A percentile compares a stretch with the other conserved stretches of the same genome.
phyloP scores from a whole-genome alignment of 2,888 invertebrate species.

The Stenurella melanura region DNA sequence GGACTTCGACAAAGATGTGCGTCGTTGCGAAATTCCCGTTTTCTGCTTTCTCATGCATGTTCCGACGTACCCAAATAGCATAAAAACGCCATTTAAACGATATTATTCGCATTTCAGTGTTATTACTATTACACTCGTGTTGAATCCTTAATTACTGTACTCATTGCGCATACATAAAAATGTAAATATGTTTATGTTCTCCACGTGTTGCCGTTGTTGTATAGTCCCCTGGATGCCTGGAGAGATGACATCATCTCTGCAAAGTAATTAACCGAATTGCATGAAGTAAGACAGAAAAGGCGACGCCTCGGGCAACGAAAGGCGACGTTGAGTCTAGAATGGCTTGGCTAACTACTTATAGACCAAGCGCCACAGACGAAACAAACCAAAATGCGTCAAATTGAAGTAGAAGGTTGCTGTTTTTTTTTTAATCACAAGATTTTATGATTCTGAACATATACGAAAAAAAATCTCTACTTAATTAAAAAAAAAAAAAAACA shows the following conservation, averaged over 20 bases:
- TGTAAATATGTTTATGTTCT: neutral
- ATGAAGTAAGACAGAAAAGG: constrained; percentile 38
- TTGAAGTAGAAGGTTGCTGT: too few relatives aligned
- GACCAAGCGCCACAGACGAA: too few relatives aligned
- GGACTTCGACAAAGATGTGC: neutral
- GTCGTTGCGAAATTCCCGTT: neutral
- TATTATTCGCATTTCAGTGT: neutral
- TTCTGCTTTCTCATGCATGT: neutral
- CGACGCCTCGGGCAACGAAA: constrained; percentile 40
- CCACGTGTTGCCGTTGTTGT: neutral
- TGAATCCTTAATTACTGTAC: neutral
- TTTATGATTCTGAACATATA: too few relatives aligned
- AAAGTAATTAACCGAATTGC: constrained; percentile 20
- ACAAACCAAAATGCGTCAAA: too few relatives aligned
- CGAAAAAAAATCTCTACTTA: too few relatives aligned
- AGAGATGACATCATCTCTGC: neutral
- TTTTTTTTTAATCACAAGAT: too few relatives aligned
- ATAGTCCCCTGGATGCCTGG: neutral
- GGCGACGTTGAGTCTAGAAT: constrained; percentile 46
- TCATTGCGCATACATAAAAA: neutral
- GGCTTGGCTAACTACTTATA: too few relatives aligned
- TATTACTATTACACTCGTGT: neutral
- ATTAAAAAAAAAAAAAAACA: too few relatives aligned
- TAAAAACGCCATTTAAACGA: neutral
- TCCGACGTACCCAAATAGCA: neutral